Base-by-base conservation (phyloP, 1,140 invertebrate species). In the Dreissena polymorpha region DNA sequence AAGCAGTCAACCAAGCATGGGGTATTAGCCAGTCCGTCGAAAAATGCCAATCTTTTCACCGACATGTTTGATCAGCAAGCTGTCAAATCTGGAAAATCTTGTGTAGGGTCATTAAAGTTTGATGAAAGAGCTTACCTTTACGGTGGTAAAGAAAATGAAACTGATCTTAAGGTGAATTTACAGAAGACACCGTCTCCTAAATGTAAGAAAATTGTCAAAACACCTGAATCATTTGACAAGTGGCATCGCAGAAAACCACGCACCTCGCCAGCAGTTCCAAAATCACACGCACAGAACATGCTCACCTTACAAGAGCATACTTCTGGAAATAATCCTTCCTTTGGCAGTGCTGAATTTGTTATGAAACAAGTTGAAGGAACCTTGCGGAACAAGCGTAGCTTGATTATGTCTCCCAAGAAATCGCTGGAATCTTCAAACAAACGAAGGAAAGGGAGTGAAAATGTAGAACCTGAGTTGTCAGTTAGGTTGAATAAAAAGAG, bases 171-270 rank as follows among this genome's bases (percentile, higher is more conserved):
- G 18, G 7, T 39, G 21, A 39, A 68, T 68, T 49, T 69, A 0
- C 64, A 63, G n/a, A 87, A 71, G 53, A 90, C 88, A 27, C 89
- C 89, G 68, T 88, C 89, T 50, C 85, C 89, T 53, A 68, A 72
- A 0, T 71, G 75, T 14, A 73, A 83, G 68, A 72, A 53, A 25
- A 55, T 68, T 27, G 60, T 79, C 14, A 86, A 77, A 72, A 88
- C 88, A 57, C 88, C 87, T 16, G 86, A 85, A 25, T 89, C 88
- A 12, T 76, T 88, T 51, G 85, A 88, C 69, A 89, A 85, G 39
- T 88, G 85, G 85, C 83, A 49, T 27, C 23, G 73, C 27, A 13
- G 63, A n/a, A 83, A 83, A 83, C 53, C 73, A 18, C 63, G 73
- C 10, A 29, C 51, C 27, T 77, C 81, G 12, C 74, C 81, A 8